Base-by-base conservation (phyloP, 1,140 invertebrate genomes). In the Gryllus bimaculatus region DNA sequence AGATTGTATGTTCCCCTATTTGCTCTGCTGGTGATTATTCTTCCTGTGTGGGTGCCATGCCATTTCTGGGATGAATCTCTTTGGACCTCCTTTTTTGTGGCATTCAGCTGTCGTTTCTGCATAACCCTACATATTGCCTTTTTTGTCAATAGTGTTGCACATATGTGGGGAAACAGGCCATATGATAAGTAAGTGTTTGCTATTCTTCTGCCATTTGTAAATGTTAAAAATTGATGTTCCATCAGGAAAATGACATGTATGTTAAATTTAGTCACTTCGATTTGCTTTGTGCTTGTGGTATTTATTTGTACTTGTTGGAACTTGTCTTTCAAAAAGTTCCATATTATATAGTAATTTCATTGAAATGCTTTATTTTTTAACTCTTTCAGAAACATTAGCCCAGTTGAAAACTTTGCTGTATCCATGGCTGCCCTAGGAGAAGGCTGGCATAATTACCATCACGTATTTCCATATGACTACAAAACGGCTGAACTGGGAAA, bases 371-470 rank as follows among this genome's bases (percentile, higher is more conserved):
- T 66, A 10, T 66, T 66, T 13, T 18, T 10, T 66, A 54, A 8
- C 18, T 66, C 10, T 66, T 66, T 66, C 73, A 79, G 78, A 75
- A 26, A 79, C 47, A 94, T 95, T 54, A 92, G 89, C 73, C 89
- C 94, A 0, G 90, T 91, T 0, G 93, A 95, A 83, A 94, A 92
- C 82, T 82, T 90, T 0, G 84, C 89, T 0, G 93, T 94, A 0
- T 90, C 92, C 1, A 84, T 94, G 21, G 89, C 91, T 20, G 90
- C 93, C 0, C 83, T 94, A 13, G 94, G 94, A 0, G 93, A 94
- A 86, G 95, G 95, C 20, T 96, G 93, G 90, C 95, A 97, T 85
- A 97, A 96, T 86, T 98, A 96, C 85, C 96, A 98, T 84, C 96
- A 97, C 84, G 91, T 92, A 0, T 97, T 97, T 85, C 95, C 96